phyloP scores from a whole-genome alignment of 2,888 invertebrate genomes.

The Phaedon cochleariae region DNA sequence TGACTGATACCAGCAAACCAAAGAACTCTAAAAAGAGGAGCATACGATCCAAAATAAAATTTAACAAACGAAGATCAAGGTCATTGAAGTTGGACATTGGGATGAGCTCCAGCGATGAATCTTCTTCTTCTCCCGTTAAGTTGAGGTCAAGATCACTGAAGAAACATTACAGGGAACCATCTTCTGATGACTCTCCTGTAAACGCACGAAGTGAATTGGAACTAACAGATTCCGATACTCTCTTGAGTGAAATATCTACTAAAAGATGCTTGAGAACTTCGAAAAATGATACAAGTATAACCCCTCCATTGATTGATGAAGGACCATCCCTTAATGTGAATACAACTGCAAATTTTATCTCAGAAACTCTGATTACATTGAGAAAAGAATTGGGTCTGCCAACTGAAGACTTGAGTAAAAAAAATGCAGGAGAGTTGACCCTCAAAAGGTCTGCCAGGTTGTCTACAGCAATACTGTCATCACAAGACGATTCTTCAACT shows the following conservation, averaged over 20 bases:
- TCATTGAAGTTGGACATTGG: not conserved
- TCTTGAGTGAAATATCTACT: not conserved
- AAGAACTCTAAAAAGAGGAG: not conserved
- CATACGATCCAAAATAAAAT: not conserved
- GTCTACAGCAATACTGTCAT: not conserved
- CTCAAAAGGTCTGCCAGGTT: conserved; percentile 8
- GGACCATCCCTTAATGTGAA: not conserved
- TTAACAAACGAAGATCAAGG: not conserved
- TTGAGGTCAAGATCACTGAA: not conserved
- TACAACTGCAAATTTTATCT: not conserved
- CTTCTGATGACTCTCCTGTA: not conserved
- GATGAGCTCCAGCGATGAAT: not conserved
- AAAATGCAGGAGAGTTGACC: not conserved
- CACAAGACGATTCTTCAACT: too few species aligned
- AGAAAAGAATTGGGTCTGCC: not conserved
- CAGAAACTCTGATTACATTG: not conserved
- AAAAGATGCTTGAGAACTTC: not conserved
- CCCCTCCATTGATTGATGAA: too few species aligned
- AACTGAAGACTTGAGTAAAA: not conserved
- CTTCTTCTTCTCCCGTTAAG: not conserved
- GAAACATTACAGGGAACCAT: not conserved
- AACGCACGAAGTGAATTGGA: not conserved
- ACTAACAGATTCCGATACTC: conserved; percentile 5
- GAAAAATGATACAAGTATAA: too few species aligned
- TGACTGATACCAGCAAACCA: not conserved